Base-by-base conservation (phyloP, 2,888 invertebrate species). In the Yponomeuta evonymella region DNA sequence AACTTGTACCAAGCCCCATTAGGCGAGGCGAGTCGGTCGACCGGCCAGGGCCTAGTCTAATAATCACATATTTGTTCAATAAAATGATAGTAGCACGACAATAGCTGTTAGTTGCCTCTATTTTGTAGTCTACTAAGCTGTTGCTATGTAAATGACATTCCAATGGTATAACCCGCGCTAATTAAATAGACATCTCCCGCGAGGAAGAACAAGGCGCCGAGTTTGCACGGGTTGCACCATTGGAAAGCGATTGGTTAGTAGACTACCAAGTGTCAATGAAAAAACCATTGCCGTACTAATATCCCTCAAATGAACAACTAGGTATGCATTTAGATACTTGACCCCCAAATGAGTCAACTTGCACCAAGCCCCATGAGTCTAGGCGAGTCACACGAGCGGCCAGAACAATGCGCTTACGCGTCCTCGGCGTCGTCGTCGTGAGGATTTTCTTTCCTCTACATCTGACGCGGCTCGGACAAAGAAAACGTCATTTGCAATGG, bases 371-470 rank as follows among this genome's bases (percentile, higher is more conserved):
- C 30, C 29, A 70, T 67, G 65, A 68, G 23, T 68, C 48, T 10
- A 51, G 66, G 30, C 30, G 58, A 71, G 71, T 71, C 72, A 74
- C 74, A 74, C 71, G 65, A 23, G 78, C 75, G 74, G 72, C 72
- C 78, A 79, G 84, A 86, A 88, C 88, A 88, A 87, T 85, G 83
- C 83, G 76, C 81, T 81, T 78, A 80, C 80, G 81, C 78, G 43
- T 8, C 43, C 5, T 43, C 43, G 76, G 84, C 84, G 83, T 83
- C 84, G 83, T 83, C 84, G 79, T 80, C 76, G 80, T 85, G 85
- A 86, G 84, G 87, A 85, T 85, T 85, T 84, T 84, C 82, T 83
- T 82, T 81, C 80, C 81, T 80, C 78, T 82, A 81, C 82, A 82
- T 84, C 83, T 86, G 85, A 85, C 81, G 82, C 81, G 83, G 83